Conservation (phyloP, 2,797 vertebrate genomes). For the Myotis findleyi region DNA sequence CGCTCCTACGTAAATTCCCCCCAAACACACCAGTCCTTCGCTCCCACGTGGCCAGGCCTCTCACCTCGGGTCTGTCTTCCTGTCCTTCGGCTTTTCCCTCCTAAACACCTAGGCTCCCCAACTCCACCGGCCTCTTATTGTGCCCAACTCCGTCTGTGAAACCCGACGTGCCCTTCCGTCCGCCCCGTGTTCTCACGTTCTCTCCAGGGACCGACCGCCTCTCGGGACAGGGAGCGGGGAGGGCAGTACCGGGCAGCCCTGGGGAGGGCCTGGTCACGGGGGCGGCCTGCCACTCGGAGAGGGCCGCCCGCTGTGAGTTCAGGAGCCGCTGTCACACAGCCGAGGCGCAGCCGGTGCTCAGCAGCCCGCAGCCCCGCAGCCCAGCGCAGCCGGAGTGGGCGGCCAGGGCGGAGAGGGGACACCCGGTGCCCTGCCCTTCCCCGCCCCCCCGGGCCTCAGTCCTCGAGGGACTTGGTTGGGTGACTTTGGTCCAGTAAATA, state of each 20-base stretch:
- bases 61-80: accelerated
- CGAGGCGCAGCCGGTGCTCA: not conserved
- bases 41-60: not conserved
- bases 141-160: not conserved
- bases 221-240: accelerated
- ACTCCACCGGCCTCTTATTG: not conserved
- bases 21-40: accelerated
- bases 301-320: too few species aligned
- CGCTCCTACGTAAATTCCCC: accelerated
- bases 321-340: not conserved
- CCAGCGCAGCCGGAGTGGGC: not conserved
- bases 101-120: not conserved
- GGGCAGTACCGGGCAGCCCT: not conserved
- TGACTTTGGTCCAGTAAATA: not conserved
- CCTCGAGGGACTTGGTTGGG: not conserved
- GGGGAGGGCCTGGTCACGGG: not conserved
- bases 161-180: accelerated
- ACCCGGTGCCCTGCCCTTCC: too few species aligned
- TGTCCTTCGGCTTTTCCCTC: not conserved
- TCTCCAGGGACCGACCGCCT: not conserved
- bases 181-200: too few species aligned
- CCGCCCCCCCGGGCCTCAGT: not conserved
- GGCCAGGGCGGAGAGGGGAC: not conserved
- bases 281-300: not conserved
- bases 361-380: not conserved